Evolutionary conservation across 2,888 invertebrate species (phyloP).

Genomic region (Cordilura impudica): DNA sequence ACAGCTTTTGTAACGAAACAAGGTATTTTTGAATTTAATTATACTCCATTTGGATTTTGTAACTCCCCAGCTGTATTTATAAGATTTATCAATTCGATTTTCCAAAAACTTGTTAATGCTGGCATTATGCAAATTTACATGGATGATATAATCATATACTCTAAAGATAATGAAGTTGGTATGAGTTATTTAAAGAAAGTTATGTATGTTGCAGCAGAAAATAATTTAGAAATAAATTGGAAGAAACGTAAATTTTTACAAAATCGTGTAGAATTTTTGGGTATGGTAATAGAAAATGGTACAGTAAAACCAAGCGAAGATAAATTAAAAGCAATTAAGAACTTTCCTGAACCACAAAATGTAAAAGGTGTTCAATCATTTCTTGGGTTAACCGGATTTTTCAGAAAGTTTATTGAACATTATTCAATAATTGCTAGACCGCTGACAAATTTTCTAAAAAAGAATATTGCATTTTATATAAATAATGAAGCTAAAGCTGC

Average conservation of each 20-base stretch:
- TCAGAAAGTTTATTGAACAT: slow-evolving; percentile 43
- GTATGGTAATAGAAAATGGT: no score
- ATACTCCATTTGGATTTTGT: no score
- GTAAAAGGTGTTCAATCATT: slow-evolving; percentile 45
- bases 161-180: slow-evolving; percentile 40
- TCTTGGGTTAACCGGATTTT: slow-evolving; percentile 53
- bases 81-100: slow-evolving; percentile 48
- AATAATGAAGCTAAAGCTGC: slow-evolving; percentile 20
- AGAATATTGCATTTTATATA: slow-evolving; percentile 21
- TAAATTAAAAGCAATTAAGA: slow-evolving; percentile 26
- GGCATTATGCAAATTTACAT: slow-evolving; percentile 52
- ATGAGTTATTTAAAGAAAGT: slow-evolving; percentile 40
- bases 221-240: slow-evolving; percentile 61
- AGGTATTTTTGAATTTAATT: no score
- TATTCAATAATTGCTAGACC: slow-evolving; percentile 47
- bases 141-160: slow-evolving; percentile 56
- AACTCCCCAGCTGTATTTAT: slow-evolving; percentile 52
- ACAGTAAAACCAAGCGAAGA: slow-evolving; percentile 47
- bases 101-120: slow-evolving; percentile 39
- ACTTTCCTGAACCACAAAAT: slow-evolving; percentile 42
- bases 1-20: no score
- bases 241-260: slow-evolving; percentile 61
- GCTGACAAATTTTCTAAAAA: slow-evolving; percentile 39
- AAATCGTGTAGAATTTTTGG: no score
- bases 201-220: slow-evolving; percentile 37